Evolutionary conservation across 1,140 invertebrate species (phyloP).

Genomic region (Ectropis grisescens): DNA sequence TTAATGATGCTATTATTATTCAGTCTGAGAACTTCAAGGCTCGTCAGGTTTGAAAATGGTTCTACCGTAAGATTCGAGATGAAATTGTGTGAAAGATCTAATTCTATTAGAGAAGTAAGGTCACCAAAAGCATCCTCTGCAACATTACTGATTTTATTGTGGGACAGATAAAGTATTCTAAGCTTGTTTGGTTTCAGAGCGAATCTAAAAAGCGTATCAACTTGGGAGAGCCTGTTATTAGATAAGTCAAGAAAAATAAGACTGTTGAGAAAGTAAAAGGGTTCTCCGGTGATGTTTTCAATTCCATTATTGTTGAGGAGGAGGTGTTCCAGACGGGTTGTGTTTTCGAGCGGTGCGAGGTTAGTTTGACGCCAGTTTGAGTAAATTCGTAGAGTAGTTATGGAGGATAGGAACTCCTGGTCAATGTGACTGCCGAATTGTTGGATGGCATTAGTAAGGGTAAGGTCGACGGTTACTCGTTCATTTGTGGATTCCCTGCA

Average conservation of each 20-base stretch:
- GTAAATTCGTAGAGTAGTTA: conserved; percentile 31
- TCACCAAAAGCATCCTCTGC: conserved; percentile 33
- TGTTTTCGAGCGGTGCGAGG: conserved; percentile 31
- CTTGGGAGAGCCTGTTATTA: conserved; percentile 28
- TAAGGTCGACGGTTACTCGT: conserved; percentile 31
- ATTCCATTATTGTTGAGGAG: conserved; percentile 25
- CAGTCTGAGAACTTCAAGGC: conserved; percentile 29
- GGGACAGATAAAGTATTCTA: conserved; percentile 25
- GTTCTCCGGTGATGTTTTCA: conserved; percentile 18
- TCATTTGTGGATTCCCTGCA: conserved; percentile 37
- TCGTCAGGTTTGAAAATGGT: conserved; percentile 40
- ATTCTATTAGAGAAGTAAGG: conserved; percentile 30
- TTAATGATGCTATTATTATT: conserved; percentile 47
- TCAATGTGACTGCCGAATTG: conserved; percentile 22
- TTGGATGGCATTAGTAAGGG: conserved; percentile 24
- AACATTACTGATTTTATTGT: conserved; percentile 32
- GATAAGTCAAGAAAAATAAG: conserved; percentile 35
- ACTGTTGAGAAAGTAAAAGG: conserved; percentile 27
- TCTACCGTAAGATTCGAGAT: conserved; percentile 38
- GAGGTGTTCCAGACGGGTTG: conserved; percentile 26
- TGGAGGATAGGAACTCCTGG: conserved; percentile 17
- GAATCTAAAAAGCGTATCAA: conserved; percentile 39
- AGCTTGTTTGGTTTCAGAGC: conserved; percentile 29
- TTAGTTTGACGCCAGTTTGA: conserved; percentile 31
- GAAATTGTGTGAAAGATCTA: conserved; percentile 44